Evolutionary conservation across 1,140 invertebrate genomes (phyloP), one percentile per base, ranked within the genome.

Genomic region (Drosophila murphyi): DNA sequence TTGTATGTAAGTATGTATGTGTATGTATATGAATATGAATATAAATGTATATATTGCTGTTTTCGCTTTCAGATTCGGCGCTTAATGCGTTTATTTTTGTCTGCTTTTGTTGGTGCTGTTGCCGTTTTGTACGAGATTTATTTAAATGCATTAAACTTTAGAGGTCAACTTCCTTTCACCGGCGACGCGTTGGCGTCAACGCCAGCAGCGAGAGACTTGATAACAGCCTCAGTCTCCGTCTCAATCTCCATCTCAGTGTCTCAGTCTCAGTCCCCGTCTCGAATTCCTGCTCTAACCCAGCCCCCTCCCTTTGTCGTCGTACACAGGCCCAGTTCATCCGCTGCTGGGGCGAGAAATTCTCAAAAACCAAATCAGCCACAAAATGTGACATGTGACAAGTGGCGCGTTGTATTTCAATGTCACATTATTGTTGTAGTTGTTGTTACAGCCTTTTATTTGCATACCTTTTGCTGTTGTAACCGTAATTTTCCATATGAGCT

Each of bases 101-200:
- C 20, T 20, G 20, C 20, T 70, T 69, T 64, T 63, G 39, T 54
- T 39, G 8, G 7, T 55, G 56, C 59, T 78, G 51, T 76, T 78
- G 47, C 56, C 37, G 35, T 28, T 34, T 4, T n/a, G 54, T 71
- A 63, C 28, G 67, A 89, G 85, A 89, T 89, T 89, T 89, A 89
- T 89, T 89, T 89, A 89, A 89, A 89, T 89, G 85, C 85, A 89
- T 89, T 89, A 85, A 89, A 89, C 86, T 89, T 89, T 89, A 89
- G 85, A 89, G 85, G 85, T 89, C 85, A 89, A 89, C 85, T 89
- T 89, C 85, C 85, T 89, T 89, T 89, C 85, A 89, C 85, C 78
- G 78, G 56, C 43, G 72, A 71, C 78, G 74, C 71, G 80, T 80
- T 83, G 85, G 80, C 76, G 85, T 63, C 73, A 54, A 31, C 35